Conservation (phyloP, 2,113 vertebrate species). For the Burhinus bistriatus region DNA sequence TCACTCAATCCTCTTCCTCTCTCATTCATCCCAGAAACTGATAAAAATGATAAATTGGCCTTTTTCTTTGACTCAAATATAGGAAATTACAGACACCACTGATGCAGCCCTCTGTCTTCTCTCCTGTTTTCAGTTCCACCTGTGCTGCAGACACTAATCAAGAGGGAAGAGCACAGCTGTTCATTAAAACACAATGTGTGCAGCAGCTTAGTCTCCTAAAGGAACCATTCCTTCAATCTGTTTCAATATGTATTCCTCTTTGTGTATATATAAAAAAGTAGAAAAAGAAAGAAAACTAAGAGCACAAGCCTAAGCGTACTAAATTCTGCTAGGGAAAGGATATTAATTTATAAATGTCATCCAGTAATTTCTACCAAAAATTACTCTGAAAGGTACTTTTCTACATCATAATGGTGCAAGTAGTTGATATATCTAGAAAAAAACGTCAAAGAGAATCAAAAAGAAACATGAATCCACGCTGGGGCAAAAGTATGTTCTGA, state of each 20-base stretch:
- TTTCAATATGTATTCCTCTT: neutral
- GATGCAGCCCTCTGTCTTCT: neutral
- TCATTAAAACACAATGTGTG: neutral
- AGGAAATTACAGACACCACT: neutral
- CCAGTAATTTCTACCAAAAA: neutral
- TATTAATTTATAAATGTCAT: neutral
- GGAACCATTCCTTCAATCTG: neutral
- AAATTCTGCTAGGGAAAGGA: neutral
- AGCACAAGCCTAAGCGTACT: neutral
- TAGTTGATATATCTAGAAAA: neutral
- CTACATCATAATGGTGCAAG: neutral
- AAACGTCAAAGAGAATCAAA: neutral
- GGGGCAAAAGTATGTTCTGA: neutral
- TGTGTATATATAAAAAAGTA: too few species aligned
- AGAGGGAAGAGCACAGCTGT: conserved; percentile 36
- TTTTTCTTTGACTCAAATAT: neutral
- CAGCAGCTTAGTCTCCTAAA: neutral
- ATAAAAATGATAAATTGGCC: neutral
- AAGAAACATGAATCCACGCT: neutral
- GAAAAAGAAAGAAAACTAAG: neutral
- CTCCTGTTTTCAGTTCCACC: neutral
- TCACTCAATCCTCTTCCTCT: neutral
- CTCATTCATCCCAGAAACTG: neutral
- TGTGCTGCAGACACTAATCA: neutral
- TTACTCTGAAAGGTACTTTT: neutral